Evolutionary conservation across 2,113 vertebrate species (phyloP).

Genomic region (Phaethon lepturus): DNA sequence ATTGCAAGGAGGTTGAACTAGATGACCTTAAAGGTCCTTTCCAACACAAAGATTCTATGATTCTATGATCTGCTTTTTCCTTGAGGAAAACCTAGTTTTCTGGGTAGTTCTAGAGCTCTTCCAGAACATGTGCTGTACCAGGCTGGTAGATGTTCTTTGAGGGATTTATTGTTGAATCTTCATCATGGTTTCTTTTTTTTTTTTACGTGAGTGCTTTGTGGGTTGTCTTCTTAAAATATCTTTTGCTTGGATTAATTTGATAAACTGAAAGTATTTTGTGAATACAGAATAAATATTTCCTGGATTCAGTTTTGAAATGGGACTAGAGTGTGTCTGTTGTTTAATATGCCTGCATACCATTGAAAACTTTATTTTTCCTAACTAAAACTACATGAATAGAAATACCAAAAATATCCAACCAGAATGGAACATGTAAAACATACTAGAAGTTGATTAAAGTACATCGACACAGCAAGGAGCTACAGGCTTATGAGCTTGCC

Average conservation of each 20-base stretch:
- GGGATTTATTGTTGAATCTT: neutral
- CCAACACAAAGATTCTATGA: too few species aligned
- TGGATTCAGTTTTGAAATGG: neutral
- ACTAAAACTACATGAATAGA: neutral
- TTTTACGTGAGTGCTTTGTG: neutral
- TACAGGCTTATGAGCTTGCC: neutral
- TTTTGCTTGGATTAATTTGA: neutral
- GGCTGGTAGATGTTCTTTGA: neutral
- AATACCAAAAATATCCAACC: neutral
- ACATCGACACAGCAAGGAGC: neutral
- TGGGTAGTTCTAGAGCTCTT: neutral
- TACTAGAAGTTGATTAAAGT: conserved; percentile 17
- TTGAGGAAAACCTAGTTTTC: neutral
- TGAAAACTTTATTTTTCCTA: neutral
- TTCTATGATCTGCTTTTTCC: neutral
- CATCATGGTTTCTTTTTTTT: neutral
- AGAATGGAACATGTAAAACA: neutral
- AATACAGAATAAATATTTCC: neutral
- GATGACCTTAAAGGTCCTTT: too few species aligned
- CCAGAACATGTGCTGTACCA: neutral
- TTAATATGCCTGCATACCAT: neutral
- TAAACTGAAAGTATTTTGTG: neutral
- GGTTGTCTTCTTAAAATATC: neutral
- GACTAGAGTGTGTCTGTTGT: neutral
- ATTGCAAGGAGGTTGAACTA: too few species aligned